These are phyloP conservation scores for Amblyopsis hoosieri DNA, from an alignment of 2,797 vertebrate species.

Conservation along the genomic window DNA sequence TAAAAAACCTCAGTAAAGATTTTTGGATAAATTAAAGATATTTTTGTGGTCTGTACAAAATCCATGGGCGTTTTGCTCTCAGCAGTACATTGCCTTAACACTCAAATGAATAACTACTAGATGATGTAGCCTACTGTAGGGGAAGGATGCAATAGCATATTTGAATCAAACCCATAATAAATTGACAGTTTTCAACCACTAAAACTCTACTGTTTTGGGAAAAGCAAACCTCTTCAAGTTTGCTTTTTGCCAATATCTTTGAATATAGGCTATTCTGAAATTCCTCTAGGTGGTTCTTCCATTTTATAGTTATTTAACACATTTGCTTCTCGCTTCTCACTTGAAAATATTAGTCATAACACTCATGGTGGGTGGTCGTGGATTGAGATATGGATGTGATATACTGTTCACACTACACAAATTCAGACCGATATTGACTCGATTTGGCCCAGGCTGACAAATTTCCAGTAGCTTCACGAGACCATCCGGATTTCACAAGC, in stretches of 20 bases:
- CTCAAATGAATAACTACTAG: constrained; percentile 30
- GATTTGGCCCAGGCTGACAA: too few relatives aligned
- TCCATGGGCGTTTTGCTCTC: constrained; percentile 18
- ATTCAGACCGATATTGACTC: too few relatives aligned
- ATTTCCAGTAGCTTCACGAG: too few relatives aligned
- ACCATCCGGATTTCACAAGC: too few relatives aligned
- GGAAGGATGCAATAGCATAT: constrained; percentile 43
- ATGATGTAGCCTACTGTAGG: constrained; percentile 29
- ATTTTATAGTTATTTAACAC: constrained; percentile 15
- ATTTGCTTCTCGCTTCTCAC: constrained; percentile 27
- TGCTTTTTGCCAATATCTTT: constrained; percentile 33
- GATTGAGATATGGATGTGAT: constrained; percentile 5
- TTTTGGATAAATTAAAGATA: constrained; percentile 2
- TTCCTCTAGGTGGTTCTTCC: constrained; percentile 23
- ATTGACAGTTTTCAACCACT: constrained; percentile 48
- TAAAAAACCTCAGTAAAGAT: constrained; percentile 4
- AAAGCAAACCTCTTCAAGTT: constrained; percentile 22
- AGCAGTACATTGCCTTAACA: constrained; percentile 29
- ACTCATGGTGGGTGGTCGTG: constrained; percentile 15
- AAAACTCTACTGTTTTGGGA: constrained; percentile 38
- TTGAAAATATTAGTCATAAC: constrained; percentile 16
- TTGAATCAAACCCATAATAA: constrained; percentile 44
- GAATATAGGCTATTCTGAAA: constrained; percentile 6
- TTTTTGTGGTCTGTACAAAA: constrained; percentile 13
- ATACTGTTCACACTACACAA: background rate